Percentiles rank a stretch among this genome's conserved stretches.
Conservation (phyloP, 2,797 vertebrate species). For the Pantherophis alleghaniensis region DNA sequence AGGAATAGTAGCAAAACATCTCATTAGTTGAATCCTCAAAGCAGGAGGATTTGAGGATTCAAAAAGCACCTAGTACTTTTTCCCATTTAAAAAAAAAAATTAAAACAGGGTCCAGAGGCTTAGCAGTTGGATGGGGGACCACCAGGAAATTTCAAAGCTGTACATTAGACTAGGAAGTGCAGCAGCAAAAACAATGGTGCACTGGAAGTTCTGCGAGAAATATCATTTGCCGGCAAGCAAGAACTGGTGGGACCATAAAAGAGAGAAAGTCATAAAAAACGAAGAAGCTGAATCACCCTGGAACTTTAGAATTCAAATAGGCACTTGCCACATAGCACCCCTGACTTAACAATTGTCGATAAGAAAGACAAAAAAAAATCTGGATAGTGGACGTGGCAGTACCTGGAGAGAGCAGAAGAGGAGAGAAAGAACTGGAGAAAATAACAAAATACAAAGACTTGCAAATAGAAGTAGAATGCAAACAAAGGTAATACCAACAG, state of each 20-base stretch:
- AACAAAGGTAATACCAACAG: background rate
- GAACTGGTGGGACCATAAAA: background rate
- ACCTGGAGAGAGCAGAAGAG: background rate
- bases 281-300: background rate
- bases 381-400: background rate
- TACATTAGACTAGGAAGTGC: background rate
- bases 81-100: background rate
- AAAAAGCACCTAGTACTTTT: background rate
- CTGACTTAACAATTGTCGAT: background rate
- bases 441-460: background rate
- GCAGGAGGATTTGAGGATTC: background rate
- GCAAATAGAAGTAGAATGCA: background rate
- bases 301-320: background rate
- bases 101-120: background rate
- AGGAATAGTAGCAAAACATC: background rate
- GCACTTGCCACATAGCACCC: background rate
- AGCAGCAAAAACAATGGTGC: background rate
- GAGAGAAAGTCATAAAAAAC: background rate
- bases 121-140: background rate
- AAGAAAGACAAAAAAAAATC: background rate
- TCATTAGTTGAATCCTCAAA: background rate
- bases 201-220: background rate
- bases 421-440: background rate
- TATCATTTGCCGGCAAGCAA: background rate
- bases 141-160: background rate